phyloP scores from a whole-genome alignment of 2,113 vertebrate genomes.

The Stegostoma tigrinum region DNA sequence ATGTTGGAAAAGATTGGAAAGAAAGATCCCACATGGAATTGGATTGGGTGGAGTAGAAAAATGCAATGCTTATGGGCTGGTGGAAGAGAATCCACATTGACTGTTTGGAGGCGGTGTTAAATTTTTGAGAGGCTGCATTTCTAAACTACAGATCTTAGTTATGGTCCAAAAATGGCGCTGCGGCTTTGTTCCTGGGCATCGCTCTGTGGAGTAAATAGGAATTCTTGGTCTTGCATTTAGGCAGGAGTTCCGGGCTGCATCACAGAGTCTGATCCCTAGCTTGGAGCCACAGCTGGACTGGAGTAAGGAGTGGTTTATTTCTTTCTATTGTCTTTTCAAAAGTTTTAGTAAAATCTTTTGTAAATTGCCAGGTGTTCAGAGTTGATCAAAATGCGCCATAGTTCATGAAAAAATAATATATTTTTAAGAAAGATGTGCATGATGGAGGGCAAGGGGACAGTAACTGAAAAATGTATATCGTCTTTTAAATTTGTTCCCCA shows the following conservation, averaged over 20 bases:
- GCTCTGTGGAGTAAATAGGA: neutral
- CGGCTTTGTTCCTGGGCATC: neutral
- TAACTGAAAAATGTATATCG: no score
- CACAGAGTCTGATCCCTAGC: neutral
- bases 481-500: neutral
- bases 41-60: neutral
- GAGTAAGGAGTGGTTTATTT: neutral
- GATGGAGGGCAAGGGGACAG: neutral
- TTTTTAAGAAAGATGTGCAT: neutral
- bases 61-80: neutral
- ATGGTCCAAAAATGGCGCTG: neutral
- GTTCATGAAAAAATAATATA: neutral
- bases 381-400: neutral
- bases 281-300: neutral
- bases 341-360: neutral
- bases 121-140: neutral
- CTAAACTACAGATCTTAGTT: neutral
- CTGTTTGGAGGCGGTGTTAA: no score
- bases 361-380: neutral
- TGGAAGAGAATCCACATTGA: neutral
- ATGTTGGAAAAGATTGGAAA: neutral
- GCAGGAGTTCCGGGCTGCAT: neutral
- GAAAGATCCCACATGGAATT: neutral
- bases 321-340: neutral
- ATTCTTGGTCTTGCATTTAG: constrained; percentile 2